A percentile compares a stretch with the other conserved stretches of the same genome.
phyloP scores from a whole-genome alignment of 2,113 vertebrate species.

The Forbesichthys agassizii region DNA sequence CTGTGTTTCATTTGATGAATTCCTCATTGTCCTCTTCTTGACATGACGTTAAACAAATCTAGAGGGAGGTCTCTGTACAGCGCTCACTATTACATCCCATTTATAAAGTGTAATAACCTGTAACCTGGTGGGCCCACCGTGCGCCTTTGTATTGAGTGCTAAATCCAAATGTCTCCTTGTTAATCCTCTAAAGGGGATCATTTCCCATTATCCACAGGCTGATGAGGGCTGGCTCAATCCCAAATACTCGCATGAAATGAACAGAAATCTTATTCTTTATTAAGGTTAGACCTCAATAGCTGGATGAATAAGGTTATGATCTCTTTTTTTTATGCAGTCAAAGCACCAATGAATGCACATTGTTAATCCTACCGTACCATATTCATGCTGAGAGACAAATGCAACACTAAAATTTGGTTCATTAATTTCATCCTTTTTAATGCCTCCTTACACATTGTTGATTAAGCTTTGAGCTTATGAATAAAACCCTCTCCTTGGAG shows the following conservation, averaged over 20 bases:
- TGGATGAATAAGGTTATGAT: conserved; percentile 28
- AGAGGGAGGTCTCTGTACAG: conserved; percentile 1
- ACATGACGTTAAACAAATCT: conserved; percentile 27
- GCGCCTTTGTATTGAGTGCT: conserved; percentile 35
- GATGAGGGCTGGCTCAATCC: conserved; percentile 21
- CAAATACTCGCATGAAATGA: conserved; percentile 22
- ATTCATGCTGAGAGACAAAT: conserved; percentile 59
- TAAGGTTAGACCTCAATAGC: conserved; percentile 39
- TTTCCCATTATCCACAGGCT: conserved; percentile 39
- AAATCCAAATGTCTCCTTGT: conserved; percentile 33
- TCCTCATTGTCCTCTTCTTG: conserved; percentile 28
- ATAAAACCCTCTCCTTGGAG: conserved; percentile 55
- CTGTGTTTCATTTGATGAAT: conserved; percentile 49
- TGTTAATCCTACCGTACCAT: conserved; percentile 25
- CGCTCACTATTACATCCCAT: neutral
- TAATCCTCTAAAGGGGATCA: conserved; percentile 37
- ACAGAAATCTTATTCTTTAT: conserved; percentile 41
- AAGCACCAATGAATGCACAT: conserved; percentile 38
- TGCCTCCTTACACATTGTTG: conserved; percentile 58
- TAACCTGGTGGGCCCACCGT: too few relatives aligned
- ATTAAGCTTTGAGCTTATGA: conserved; percentile 62
- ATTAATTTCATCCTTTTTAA: conserved; percentile 58
- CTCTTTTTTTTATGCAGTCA: conserved; percentile 13
- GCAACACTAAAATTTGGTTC: conserved; percentile 55
- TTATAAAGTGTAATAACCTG: too few relatives aligned